Conservation (phyloP, 1,140 invertebrate species). For the Cydia splendana region DNA sequence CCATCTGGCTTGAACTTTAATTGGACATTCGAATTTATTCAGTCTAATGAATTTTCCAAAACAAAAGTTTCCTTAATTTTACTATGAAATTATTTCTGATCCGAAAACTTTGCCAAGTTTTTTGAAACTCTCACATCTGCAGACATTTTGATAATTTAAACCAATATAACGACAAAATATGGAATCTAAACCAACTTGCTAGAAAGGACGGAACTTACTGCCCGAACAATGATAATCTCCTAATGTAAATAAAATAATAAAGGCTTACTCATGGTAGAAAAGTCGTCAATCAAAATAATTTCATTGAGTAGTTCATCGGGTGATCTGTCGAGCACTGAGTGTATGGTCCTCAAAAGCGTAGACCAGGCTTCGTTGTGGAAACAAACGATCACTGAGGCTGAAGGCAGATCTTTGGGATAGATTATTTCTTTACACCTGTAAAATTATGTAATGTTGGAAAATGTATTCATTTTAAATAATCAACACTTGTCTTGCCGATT, state of each 20-base stretch:
- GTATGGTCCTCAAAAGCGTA: conserved; percentile 86
- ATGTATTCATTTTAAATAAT: neutral
- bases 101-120: too few species aligned
- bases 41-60: neutral
- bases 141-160: too few species aligned
- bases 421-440: conserved; percentile 51
- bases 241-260: neutral
- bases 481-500: too few species aligned
- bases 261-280: conserved; percentile 85
- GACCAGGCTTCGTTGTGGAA: conserved; percentile 93
- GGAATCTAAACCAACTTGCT: too few species aligned
- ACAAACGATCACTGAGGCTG: conserved; percentile 87
- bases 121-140: too few species aligned
- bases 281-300: conserved; percentile 93
- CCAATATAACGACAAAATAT: too few species aligned
- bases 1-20: conserved; percentile 1
- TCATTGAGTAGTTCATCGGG: conserved; percentile 86
- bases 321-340: conserved; percentile 87
- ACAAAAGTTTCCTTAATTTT: too few species aligned
- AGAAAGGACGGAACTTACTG: too few species aligned
- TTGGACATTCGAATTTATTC: conserved; percentile 12
- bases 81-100: too few species aligned
- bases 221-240: neutral
- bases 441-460: neutral
- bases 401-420: conserved; percentile 71